phyloP scores from a whole-genome alignment of 2,797 vertebrate species.

The Toxotes lorentzi region DNA sequence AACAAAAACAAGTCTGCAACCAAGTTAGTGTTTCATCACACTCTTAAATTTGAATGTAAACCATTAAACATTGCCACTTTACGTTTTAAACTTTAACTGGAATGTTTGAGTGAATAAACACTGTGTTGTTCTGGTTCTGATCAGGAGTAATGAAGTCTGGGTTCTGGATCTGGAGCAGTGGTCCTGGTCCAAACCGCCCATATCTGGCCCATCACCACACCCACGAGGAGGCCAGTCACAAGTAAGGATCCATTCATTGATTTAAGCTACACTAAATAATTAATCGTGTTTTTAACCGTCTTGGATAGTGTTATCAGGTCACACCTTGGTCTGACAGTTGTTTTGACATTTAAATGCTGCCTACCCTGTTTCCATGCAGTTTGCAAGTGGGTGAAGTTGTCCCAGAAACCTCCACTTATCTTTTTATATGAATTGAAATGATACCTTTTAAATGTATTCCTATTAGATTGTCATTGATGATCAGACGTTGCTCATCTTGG shows the following conservation, averaged over 20 bases:
- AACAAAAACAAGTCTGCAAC: not conserved
- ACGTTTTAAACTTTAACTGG: not conserved
- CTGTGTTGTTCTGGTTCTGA: slow-evolving; percentile 12
- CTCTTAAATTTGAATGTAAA: not conserved
- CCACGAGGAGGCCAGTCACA: slow-evolving; percentile 97
- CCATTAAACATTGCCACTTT: not conserved
- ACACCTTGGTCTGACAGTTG: not conserved
- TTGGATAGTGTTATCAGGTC: not conserved
- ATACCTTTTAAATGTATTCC: not conserved
- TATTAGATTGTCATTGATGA: slow-evolving; percentile 94
- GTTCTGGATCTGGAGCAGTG: slow-evolving; percentile 98
- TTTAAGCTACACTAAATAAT: not conserved
- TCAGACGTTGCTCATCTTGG: slow-evolving; percentile 94
- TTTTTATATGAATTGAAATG: slow-evolving; percentile 5
- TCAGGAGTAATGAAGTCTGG: slow-evolving; percentile 98
- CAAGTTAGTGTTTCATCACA: not conserved
- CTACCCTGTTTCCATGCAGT: not conserved
- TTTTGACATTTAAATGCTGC: not conserved
- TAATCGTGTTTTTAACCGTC: not conserved
- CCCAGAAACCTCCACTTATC: not conserved
- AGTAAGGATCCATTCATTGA: slow-evolving; percentile 77
- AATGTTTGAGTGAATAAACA: not conserved
- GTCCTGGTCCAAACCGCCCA: slow-evolving; percentile 95
- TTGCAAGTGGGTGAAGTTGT: not conserved
- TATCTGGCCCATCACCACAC: slow-evolving; percentile 92